Evolutionary conservation across 2,113 vertebrate species (phyloP).

Genomic region (Bungarus multicinctus): DNA sequence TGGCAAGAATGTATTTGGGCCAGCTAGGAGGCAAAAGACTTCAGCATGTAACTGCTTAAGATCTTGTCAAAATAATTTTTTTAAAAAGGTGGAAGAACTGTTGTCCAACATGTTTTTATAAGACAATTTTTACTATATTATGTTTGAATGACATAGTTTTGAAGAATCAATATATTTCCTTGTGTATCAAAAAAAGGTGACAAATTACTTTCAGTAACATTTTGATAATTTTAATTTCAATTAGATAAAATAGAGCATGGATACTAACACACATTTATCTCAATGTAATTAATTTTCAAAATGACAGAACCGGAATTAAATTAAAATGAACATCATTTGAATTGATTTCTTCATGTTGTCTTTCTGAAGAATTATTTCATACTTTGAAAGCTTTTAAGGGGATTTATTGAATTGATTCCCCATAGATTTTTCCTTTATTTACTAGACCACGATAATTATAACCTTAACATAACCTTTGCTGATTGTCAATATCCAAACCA

Average conservation of each 20-base stretch:
- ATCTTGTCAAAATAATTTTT: not conserved
- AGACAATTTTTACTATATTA: not conserved
- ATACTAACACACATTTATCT: not conserved
- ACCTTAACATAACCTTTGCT: not conserved
- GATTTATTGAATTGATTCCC: constrained; percentile 9
- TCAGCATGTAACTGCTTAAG: not conserved
- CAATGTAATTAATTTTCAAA: constrained; percentile 17
- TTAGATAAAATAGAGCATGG: not conserved
- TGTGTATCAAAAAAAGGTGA: not conserved
- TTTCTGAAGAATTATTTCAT: constrained; percentile 12
- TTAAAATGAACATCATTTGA: constrained; percentile 15
- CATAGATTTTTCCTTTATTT: not conserved
- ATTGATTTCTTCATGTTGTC: not conserved
- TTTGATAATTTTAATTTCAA: not conserved
- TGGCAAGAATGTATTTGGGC: not conserved
- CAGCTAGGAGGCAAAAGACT: not conserved
- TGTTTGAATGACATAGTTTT: not conserved
- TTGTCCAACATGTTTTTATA: not conserved
- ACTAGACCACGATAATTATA: constrained; percentile 1
- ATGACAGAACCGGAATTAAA: constrained; percentile 1
- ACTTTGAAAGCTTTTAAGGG: constrained; percentile 15
- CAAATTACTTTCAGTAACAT: not conserved
- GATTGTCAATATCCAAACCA: constrained; percentile 2
- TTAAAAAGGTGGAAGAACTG: not conserved
- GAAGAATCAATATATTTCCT: not conserved